Conservation (phyloP, 2,113 vertebrate genomes). For the Manacus vitellinus region DNA sequence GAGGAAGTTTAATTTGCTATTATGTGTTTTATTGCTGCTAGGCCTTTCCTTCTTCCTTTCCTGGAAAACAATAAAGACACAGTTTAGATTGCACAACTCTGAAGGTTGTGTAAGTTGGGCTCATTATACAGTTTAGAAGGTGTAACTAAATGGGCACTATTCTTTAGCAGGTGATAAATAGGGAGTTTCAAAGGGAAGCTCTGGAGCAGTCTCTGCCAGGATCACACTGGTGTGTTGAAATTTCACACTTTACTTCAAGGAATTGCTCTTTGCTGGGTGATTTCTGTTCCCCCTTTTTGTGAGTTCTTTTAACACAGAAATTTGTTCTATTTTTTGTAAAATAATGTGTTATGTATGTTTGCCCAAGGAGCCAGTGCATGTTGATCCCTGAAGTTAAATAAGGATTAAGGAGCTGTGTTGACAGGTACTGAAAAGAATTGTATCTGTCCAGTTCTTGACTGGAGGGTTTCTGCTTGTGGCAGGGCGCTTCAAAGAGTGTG, state of each 20-base stretch:
- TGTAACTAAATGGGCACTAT: neutral
- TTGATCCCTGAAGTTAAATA: slow-evolving; percentile 23
- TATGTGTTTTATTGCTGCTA: neutral
- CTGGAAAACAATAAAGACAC: neutral
- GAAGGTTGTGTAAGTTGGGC: neutral
- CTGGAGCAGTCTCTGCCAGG: neutral
- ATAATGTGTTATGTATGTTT: neutral
- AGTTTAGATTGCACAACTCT: neutral
- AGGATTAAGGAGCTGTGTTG: neutral
- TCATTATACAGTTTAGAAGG: neutral
- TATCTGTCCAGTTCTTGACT: neutral
- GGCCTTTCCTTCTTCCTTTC: neutral
- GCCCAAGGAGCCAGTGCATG: neutral
- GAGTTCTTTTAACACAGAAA: neutral
- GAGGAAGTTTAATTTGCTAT: neutral
- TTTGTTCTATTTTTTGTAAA: neutral
- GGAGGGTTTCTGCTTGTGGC: neutral
- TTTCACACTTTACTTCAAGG: neutral
- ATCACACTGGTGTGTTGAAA: neutral
- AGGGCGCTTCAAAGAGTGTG: neutral
- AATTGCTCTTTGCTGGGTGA: neutral
- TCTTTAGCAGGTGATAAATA: neutral
- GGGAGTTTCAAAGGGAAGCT: neutral
- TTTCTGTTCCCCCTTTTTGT: neutral
- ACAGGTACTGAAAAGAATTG: neutral